phyloP scores from a whole-genome alignment of 2,797 vertebrate species.

The Melanogrammus aeglefinus region DNA sequence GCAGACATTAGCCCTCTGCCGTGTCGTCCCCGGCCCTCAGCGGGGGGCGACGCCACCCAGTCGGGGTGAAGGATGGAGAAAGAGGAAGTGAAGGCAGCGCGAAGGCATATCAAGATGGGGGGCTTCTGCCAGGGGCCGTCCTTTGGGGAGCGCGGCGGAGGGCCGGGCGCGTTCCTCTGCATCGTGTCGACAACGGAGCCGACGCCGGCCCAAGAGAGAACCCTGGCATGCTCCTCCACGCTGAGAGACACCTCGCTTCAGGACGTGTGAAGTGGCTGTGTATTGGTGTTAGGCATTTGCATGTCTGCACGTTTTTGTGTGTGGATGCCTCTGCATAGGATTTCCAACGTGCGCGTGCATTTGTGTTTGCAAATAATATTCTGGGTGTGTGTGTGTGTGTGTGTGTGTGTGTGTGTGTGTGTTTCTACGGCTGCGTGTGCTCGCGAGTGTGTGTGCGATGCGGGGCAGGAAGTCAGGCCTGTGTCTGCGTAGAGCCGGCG shows the following conservation, averaged over 20 bases:
- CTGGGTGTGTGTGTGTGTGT: background rate
- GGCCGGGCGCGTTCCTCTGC: too few relatives aligned
- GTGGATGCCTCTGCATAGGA: constrained; percentile 17
- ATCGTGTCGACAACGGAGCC: too few relatives aligned
- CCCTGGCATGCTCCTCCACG: too few relatives aligned
- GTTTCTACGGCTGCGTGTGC: constrained; percentile 2
- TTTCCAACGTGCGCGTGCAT: background rate
- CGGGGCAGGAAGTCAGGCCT: too few relatives aligned
- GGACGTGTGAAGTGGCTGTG: background rate
- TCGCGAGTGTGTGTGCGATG: constrained; percentile 12
- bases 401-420: background rate
- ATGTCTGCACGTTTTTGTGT: background rate
- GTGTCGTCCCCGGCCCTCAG: background rate
- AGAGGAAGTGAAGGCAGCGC: background rate
- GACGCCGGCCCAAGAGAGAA: too few relatives aligned
- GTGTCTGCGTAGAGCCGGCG: too few relatives aligned
- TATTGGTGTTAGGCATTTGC: background rate
- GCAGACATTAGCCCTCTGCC: background rate
- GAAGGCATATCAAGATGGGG: background rate
- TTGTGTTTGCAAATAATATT: background rate
- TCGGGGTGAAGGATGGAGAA: background rate
- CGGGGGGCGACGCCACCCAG: background rate
- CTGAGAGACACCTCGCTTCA: too few relatives aligned
- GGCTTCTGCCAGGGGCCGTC: too few relatives aligned
- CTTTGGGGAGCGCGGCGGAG: too few relatives aligned